Percentiles rank a stretch among this genome's conserved stretches.
Evolutionary conservation across 2,888 invertebrate species (phyloP).

Genomic region (Itoplectis maculator): DNA sequence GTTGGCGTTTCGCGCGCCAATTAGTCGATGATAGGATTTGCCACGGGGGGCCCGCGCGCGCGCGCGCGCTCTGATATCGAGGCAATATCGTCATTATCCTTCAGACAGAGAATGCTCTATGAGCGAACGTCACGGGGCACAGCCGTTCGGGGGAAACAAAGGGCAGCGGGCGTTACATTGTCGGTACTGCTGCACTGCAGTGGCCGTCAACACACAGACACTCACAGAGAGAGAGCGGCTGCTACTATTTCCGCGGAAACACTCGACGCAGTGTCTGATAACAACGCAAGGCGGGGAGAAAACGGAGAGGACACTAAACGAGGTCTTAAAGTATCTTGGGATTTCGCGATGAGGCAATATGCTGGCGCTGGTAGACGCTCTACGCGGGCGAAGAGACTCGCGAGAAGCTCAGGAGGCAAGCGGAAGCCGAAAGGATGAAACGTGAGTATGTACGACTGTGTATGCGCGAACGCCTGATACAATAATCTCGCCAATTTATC

Average conservation of each 20-base stretch:
- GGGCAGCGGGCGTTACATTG: not conserved
- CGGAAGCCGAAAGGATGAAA: conserved; percentile 20
- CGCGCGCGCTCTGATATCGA: not conserved
- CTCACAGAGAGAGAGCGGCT: no score
- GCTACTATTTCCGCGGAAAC: not conserved
- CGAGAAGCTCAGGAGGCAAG: not conserved
- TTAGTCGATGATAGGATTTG: conserved; percentile 51
- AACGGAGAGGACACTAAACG: conserved; percentile 9
- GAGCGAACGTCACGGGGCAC: not conserved
- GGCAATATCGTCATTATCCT: conserved; percentile 26
- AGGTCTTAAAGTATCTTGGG: conserved; percentile 20
- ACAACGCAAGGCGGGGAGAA: conserved; percentile 2
- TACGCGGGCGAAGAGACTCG: not conserved
- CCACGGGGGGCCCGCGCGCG: no score
- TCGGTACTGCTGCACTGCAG: not conserved
- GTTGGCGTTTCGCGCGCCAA: conserved; percentile 51
- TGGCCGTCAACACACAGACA: conserved; percentile 20
- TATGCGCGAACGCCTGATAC: conserved; percentile 30
- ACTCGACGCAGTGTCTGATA: conserved; percentile 14
- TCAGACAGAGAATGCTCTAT: not conserved
- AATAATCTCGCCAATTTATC: conserved; percentile 43
- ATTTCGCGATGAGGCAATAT: conserved; percentile 37
- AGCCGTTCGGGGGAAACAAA: conserved; percentile 21
- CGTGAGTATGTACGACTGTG: not conserved
- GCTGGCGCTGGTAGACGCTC: not conserved